Evolutionary conservation across 2,888 invertebrate species (phyloP).

Genomic region (Opisthograptis luteolata): DNA sequence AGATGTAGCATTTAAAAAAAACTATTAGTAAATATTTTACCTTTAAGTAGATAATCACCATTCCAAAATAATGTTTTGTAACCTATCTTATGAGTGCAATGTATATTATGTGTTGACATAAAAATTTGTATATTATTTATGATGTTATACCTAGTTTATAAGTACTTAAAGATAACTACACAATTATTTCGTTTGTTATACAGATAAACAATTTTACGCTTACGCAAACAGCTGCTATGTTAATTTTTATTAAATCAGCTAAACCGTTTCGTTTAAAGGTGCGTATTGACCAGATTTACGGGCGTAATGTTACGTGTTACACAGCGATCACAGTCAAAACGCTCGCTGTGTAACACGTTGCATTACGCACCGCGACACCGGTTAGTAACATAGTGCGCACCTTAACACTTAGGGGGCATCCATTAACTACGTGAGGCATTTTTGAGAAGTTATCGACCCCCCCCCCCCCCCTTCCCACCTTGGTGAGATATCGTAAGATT

Average conservation of each 20-base stretch:
- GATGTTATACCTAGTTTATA: constrained; percentile 3
- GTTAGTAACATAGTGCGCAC: too few species aligned
- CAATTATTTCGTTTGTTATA: neutral
- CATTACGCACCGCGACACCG: too few species aligned
- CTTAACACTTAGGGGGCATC: too few species aligned
- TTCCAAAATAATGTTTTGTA: constrained; percentile 31
- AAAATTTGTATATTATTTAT: constrained; percentile 21
- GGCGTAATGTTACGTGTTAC: too few species aligned
- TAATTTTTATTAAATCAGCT: neutral
- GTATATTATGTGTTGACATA: constrained; percentile 19
- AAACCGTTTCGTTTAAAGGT: too few species aligned
- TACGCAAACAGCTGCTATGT: neutral
- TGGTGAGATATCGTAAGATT: too few species aligned
- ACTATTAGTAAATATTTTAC: constrained; percentile 21
- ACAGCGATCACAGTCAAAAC: too few species aligned
- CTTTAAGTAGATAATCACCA: constrained; percentile 34
- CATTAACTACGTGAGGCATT: too few species aligned
- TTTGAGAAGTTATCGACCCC: too few species aligned
- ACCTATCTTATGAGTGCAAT: constrained; percentile 30
- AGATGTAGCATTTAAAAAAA: constrained; percentile 51
- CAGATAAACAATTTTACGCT: neutral
- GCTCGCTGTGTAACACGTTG: too few species aligned
- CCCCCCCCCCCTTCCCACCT: too few species aligned
- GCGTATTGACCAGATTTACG: neutral
- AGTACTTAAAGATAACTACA: constrained; percentile 1